Evolutionary conservation across 2,113 vertebrate genomes (phyloP).

Genomic region (Sapayoa aenigma): DNA sequence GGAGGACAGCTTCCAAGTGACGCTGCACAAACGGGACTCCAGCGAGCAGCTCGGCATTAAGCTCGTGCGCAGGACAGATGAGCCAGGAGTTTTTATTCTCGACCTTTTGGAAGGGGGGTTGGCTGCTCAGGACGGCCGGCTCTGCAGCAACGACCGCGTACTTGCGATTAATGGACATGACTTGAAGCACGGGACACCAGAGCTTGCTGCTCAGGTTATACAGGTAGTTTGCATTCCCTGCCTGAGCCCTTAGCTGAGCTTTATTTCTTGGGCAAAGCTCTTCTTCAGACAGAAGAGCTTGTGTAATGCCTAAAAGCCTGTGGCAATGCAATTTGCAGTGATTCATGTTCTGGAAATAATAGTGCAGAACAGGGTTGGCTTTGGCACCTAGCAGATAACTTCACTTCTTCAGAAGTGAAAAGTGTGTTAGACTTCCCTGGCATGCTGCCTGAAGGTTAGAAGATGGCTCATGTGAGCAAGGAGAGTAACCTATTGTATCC

Average conservation of each 20-base stretch:
- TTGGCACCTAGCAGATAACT: not conserved
- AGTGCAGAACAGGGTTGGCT: not conserved
- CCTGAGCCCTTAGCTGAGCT: not conserved
- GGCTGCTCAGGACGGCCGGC: slow-evolving; percentile 90
- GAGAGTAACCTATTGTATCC: not conserved
- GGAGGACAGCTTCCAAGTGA: slow-evolving; percentile 89
- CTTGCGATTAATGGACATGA: slow-evolving; percentile 94
- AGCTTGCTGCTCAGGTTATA: slow-evolving; percentile 95
- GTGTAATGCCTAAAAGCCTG: not conserved
- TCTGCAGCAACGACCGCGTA: slow-evolving; percentile 91
- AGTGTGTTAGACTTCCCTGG: not conserved
- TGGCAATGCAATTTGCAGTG: not conserved
- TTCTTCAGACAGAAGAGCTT: not conserved
- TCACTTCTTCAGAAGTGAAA: not conserved
- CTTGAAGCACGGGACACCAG: slow-evolving; percentile 90
- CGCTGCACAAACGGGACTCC: slow-evolving; percentile 88
- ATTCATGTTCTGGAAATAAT: not conserved
- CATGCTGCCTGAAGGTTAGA: not conserved
- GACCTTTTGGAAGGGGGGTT: slow-evolving; percentile 93
- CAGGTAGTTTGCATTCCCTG: slow-evolving; percentile 77
- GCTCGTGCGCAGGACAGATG: slow-evolving; percentile 91
- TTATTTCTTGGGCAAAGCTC: not conserved
- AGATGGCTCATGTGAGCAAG: not conserved
- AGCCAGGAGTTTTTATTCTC: slow-evolving; percentile 92
- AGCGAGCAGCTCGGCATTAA: slow-evolving; percentile 96